Percentiles rank a stretch among this genome's conserved stretches.
phyloP scores from a whole-genome alignment of 2,888 invertebrate genomes.

The Agrotis clavis region DNA sequence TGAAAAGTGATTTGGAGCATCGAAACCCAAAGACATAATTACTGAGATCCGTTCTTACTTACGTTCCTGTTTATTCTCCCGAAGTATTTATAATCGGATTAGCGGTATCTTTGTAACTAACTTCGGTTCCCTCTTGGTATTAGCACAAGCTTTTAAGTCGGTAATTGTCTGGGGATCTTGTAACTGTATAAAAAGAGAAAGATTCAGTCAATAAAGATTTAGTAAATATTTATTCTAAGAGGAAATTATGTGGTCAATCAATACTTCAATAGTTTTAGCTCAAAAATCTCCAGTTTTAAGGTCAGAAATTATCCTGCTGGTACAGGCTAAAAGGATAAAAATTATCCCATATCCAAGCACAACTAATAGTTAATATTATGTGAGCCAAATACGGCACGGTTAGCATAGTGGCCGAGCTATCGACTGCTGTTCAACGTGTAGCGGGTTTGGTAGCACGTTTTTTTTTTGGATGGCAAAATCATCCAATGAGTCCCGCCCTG shows the following conservation, averaged over 20 bases:
- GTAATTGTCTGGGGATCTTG: conserved; percentile 47
- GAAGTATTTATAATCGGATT: conserved; percentile 60
- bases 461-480: too few relatives aligned
- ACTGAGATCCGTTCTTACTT: conserved; percentile 31
- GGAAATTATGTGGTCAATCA: background rate
- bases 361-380: too few relatives aligned
- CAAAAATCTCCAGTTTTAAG: too few relatives aligned
- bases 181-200: conserved; percentile 40
- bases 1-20: conserved; percentile 33
- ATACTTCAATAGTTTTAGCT: background rate
- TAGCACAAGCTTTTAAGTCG: conserved; percentile 38
- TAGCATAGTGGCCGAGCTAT: too few relatives aligned
- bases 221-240: conserved; percentile 40
- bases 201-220: conserved; percentile 17
- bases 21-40: conserved; percentile 44
- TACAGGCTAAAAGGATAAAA: background rate
- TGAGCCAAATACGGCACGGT: too few relatives aligned
- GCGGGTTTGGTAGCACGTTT: too few relatives aligned
- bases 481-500: too few relatives aligned
- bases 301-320: background rate
- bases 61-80: conserved; percentile 48
- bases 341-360: background rate
- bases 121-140: conserved; percentile 52
- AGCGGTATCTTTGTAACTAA: conserved; percentile 59
- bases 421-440: too few relatives aligned